Conservation (phyloP, 2,888 invertebrate species). For the Orchestes rusci region DNA sequence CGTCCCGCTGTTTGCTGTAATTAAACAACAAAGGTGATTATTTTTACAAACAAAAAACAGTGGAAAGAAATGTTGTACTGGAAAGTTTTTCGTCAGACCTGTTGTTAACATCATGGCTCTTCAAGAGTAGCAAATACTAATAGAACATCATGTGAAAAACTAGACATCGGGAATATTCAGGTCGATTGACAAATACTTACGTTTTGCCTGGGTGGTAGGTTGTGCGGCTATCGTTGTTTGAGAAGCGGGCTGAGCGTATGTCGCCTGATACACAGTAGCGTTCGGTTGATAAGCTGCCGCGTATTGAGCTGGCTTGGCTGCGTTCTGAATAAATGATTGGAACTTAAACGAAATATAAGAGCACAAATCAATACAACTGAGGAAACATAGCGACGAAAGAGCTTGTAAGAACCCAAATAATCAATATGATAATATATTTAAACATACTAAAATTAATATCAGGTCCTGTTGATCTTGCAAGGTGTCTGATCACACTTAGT, state of each 20-base stretch:
- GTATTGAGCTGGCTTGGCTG: constrained; percentile 52
- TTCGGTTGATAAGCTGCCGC: constrained; percentile 54
- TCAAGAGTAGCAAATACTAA: constrained; percentile 10
- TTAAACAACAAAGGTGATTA: too few species aligned
- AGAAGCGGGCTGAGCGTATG: constrained; percentile 47
- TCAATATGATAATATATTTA: too few species aligned
- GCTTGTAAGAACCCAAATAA: too few species aligned
- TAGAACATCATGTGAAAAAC: constrained; percentile 5
- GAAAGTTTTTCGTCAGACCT: constrained; percentile 2
- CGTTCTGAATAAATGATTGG: too few species aligned
- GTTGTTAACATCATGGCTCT: constrained; percentile 2
- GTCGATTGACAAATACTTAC: too few species aligned
- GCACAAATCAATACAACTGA: too few species aligned
- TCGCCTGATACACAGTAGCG: constrained; percentile 45
- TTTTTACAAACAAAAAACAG: too few species aligned
- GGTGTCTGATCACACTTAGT: constrained; percentile 27
- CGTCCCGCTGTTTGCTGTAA: constrained; percentile 47
- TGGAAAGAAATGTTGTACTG: too few species aligned
- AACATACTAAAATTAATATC: too few species aligned
- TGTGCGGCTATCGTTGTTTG: constrained; percentile 53
- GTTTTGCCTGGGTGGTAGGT: constrained; percentile 51
- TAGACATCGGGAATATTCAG: neutral
- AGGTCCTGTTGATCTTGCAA: too few species aligned
- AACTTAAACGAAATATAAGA: too few species aligned
- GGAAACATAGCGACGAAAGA: too few species aligned